Conservation (phyloP, 2,113 vertebrate species). For the Pelusios castaneus region DNA sequence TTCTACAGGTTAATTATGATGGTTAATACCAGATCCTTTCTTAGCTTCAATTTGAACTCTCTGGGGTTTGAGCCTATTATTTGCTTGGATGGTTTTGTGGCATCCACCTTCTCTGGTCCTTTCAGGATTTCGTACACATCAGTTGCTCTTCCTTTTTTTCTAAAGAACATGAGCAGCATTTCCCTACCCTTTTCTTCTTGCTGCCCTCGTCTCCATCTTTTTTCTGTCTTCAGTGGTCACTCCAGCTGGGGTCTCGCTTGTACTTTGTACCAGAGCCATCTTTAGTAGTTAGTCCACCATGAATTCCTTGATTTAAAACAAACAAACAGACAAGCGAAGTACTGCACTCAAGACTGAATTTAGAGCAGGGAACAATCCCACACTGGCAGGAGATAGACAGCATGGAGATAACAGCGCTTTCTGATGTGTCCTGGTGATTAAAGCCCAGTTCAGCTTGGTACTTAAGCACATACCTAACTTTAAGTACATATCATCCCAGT, state of each 20-base stretch:
- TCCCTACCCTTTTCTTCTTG: background rate
- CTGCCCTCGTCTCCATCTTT: background rate
- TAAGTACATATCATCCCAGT: background rate
- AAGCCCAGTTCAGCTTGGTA: background rate
- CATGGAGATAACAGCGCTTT: background rate
- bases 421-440: background rate
- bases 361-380: background rate
- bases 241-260: background rate
- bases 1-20: background rate
- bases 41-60: background rate
- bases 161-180: background rate
- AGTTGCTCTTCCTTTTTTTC: background rate
- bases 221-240: background rate
- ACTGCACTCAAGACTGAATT: background rate
- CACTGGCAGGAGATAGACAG: background rate
- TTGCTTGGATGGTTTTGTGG: conserved; percentile 47
- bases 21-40: rapidly evolving
- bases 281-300: background rate
- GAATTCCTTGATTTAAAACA: background rate
- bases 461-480: background rate
- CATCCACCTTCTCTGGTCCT: conserved; percentile 3
- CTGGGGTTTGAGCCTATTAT: background rate
- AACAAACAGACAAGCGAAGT: background rate
- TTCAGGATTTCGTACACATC: rapidly evolving
- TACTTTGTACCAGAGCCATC: background rate